A percentile compares a stretch with the other conserved stretches of the same genome.
phyloP scores from a whole-genome alignment of 2,797 vertebrate genomes.

The Champsocephalus esox region DNA sequence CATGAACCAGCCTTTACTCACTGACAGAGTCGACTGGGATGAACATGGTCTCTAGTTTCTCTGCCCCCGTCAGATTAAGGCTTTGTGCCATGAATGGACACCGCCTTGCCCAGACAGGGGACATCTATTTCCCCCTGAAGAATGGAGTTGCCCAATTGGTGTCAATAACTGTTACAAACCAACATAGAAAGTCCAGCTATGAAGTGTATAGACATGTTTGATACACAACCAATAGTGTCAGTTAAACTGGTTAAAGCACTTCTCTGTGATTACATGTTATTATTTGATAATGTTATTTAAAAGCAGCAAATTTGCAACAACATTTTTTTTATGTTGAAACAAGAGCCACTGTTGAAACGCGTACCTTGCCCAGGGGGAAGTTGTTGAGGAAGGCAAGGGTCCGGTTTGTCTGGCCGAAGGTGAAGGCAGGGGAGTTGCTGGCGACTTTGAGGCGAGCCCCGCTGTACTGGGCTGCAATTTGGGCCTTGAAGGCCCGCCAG shows the following conservation, averaged over 20 bases:
- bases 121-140: background rate
- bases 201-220: no score
- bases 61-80: constrained; percentile 21
- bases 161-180: no score
- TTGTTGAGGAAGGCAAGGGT: constrained; percentile 92
- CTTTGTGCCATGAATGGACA: constrained; percentile 11
- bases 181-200: no score
- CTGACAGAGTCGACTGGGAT: constrained; percentile 46
- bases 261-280: background rate
- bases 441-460: constrained; percentile 89
- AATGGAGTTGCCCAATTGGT: no score
- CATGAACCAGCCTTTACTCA: constrained; percentile 19
- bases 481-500: constrained; percentile 96
- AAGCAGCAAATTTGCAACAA: background rate
- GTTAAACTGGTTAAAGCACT: background rate
- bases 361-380: constrained; percentile 94
- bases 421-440: constrained; percentile 91
- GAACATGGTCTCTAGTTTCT: constrained; percentile 22
- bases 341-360: constrained; percentile 20
- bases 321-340: background rate
- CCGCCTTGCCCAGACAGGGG: constrained; percentile 22
- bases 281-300: rapidly evolving
- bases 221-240: no score
- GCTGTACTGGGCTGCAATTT: constrained; percentile 95
- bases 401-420: constrained; percentile 95